Evolutionary conservation across 2,113 vertebrate species (phyloP).

Genomic region (Grallaria varia): DNA sequence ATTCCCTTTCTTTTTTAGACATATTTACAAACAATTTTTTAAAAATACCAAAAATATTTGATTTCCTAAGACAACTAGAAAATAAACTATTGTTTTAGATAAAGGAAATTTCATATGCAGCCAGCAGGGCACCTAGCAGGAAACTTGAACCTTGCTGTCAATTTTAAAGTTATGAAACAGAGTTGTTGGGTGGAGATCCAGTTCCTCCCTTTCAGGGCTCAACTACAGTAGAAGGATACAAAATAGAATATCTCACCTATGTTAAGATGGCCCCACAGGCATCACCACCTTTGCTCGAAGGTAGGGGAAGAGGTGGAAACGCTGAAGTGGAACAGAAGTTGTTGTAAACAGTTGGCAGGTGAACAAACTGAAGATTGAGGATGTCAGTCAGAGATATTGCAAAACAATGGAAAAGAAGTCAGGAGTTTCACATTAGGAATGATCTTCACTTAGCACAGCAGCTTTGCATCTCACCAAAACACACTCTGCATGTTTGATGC

Average conservation of each 20-base stretch:
- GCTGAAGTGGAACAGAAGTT: not conserved
- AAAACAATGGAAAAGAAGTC: not conserved
- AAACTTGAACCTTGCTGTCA: not conserved
- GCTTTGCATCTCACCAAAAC: not conserved
- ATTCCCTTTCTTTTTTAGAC: not conserved
- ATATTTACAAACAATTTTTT: rapidly evolving
- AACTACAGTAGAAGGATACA: not conserved
- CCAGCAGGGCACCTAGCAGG: not conserved
- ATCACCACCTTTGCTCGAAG: not conserved
- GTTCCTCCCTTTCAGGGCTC: not conserved
- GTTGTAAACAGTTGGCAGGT: not conserved
- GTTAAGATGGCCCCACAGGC: not conserved
- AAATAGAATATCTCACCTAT: not conserved
- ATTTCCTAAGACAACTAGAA: not conserved
- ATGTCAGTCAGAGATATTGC: not conserved
- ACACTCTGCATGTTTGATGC: not conserved
- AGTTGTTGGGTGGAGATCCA: not conserved
- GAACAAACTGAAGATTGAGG: not conserved
- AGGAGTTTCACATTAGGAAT: not conserved
- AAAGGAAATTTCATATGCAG: not conserved
- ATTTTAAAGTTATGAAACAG: not conserved
- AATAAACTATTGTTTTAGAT: not conserved
- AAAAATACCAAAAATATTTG: not conserved
- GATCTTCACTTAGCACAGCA: not conserved
- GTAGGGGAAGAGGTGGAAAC: not conserved